phyloP scores from a whole-genome alignment of 2,113 vertebrate species.

The Cephalopterus ornatus region DNA sequence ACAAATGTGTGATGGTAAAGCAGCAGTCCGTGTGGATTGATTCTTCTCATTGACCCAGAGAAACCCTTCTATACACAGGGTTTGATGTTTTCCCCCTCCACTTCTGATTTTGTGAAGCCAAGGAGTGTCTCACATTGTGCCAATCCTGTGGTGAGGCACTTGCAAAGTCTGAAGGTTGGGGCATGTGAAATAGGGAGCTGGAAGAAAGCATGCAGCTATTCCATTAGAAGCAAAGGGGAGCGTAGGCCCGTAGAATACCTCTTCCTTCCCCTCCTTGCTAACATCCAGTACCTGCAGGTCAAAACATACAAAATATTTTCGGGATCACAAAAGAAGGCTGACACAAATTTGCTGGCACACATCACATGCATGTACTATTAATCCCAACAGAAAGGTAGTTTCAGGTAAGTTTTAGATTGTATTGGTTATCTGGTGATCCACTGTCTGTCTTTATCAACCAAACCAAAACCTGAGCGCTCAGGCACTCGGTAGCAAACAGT shows the following conservation, averaged over 20 bases:
- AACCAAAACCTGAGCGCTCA: not conserved
- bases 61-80: not conserved
- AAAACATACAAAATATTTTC: not conserved
- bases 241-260: conserved; percentile 93
- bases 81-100: not conserved
- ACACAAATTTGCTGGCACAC: not conserved
- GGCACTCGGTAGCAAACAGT: not conserved
- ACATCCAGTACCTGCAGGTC: conserved; percentile 87
- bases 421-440: not conserved
- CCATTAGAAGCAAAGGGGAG: conserved; percentile 96
- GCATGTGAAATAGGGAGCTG: conserved; percentile 91
- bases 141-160: conserved; percentile 94
- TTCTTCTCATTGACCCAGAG: not conserved
- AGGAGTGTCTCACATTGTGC: conserved; percentile 71
- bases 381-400: not conserved
- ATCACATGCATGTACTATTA: not conserved
- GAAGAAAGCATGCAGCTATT: conserved; percentile 92
- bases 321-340: not conserved
- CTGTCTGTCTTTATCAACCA: not conserved
- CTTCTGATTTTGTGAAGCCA: not conserved
- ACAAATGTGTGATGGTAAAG: conserved; percentile 57
- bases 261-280: conserved; percentile 92
- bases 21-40: conserved; percentile 10
- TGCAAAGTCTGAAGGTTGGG: conserved; percentile 95
- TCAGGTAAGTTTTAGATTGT: not conserved